Evolutionary conservation across 2,113 vertebrate species (phyloP), one percentile per base, ranked within the genome.

Genomic region (Tylochromis polylepis): DNA sequence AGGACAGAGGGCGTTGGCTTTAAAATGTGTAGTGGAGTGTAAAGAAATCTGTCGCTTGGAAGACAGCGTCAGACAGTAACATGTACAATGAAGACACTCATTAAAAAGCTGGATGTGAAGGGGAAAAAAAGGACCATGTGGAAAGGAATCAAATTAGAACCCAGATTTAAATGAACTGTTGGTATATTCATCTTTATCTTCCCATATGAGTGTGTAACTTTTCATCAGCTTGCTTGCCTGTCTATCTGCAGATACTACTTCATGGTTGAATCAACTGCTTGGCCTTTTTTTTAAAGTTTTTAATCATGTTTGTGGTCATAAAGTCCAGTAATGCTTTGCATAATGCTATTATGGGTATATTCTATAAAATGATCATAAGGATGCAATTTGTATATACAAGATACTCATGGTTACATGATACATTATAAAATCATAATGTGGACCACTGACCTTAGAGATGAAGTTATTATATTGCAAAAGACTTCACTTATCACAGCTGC

Each of bases 21-120:
- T 53, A 20, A 92, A 94, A 91, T 92, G 94, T 93, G 90, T 91
- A 85, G 79, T 87, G 91, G 88, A 92, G 93, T 91, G 93, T 90
- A 91, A 90, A 92, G 91, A 91, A 90, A 87, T 85, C 83, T 91
- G 94, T 93, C 60, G 82, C 94, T 95, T 41, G 87, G 91, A 94
- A 90, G 89, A 27, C 57, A 58, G 79, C 87, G 88, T 93, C 86
- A 92, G 94, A 93, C 94, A 91, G 91, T 83, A 92, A 92, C 94
- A 88, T 56, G 89, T 81, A 58, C 83, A 88, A 94, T 92, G 85
- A 93, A 92, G 86, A 93, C 87, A 77, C 94, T 94, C 94, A 95
- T 95, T 95, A 95, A 95, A 95, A 95, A 89, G 87, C 91, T 93
- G 77, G 83, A 94, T 86, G 92, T 51, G 9, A 87, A n/a, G n/a